These are phyloP conservation scores for Noctuana brunneofusca DNA, from an alignment of 2,888 invertebrate genomes.

Conservation along the genomic window DNA sequence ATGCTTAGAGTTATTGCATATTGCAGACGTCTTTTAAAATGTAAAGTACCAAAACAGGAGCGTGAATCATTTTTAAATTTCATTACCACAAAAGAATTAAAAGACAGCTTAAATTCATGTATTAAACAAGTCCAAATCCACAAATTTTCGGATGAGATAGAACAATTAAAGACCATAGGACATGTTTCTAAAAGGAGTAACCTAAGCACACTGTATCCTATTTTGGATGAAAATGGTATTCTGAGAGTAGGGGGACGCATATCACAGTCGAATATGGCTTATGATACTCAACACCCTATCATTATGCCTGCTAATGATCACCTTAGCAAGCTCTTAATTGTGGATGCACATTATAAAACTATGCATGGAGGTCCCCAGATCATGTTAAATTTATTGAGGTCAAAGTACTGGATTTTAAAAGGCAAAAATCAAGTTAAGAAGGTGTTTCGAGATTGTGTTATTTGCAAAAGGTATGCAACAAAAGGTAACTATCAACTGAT, in stretches of 20 bases:
- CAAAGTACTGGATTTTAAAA: conserved; percentile 41
- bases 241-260: neutral
- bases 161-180: neutral
- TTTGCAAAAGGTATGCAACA: neutral
- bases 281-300: neutral
- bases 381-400: conserved; percentile 39
- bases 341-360: neutral
- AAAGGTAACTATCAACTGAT: neutral
- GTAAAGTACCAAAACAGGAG: neutral
- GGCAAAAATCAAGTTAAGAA: conserved; percentile 30
- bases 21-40: conserved; percentile 35
- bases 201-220: neutral
- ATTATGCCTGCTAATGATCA: conserved; percentile 1
- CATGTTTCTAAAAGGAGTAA: neutral
- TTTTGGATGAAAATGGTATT: neutral
- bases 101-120: neutral
- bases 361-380: conserved; percentile 45
- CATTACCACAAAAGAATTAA: neutral
- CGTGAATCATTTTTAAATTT: neutral
- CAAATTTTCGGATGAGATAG: neutral
- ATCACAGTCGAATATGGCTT: neutral
- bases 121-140: neutral
- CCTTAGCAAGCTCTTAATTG: neutral
- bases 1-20: conserved; percentile 36
- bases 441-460: conserved; percentile 30